Conservation (phyloP, 1,140 invertebrate species). For the Ylistrum balloti region DNA sequence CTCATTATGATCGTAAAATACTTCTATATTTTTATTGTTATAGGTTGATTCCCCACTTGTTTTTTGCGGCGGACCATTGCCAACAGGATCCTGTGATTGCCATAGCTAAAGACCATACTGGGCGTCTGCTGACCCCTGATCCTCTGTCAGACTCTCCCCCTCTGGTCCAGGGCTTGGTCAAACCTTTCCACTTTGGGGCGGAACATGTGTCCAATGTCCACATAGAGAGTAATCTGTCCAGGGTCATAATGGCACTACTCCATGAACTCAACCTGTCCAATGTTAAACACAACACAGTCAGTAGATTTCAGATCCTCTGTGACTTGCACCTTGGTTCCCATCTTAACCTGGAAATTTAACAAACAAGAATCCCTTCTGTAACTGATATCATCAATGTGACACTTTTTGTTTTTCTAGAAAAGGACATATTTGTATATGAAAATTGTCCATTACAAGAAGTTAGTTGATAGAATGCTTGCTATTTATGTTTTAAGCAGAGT, state of each 20-base stretch:
- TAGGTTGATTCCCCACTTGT: slow-evolving; percentile 81
- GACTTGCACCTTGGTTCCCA: too few relatives aligned
- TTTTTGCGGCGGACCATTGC: slow-evolving; percentile 80
- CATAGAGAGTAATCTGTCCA: slow-evolving; percentile 83
- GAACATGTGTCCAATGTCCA: slow-evolving; percentile 65
- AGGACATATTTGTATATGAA: too few relatives aligned
- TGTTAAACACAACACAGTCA: slow-evolving; percentile 87
- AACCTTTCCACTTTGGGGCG: slow-evolving; percentile 82
- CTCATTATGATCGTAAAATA: background rate
- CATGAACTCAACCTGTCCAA: slow-evolving; percentile 84
- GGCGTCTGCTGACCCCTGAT: slow-evolving; percentile 77
- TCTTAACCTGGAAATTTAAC: too few relatives aligned
- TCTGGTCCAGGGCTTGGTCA: slow-evolving; percentile 79
- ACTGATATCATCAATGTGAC: too few relatives aligned
- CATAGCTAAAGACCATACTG: slow-evolving; percentile 76
- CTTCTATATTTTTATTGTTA: slow-evolving; percentile 56
- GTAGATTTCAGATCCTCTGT: slow-evolving; percentile 71
- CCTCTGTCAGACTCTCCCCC: slow-evolving; percentile 74
- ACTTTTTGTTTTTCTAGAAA: too few relatives aligned
- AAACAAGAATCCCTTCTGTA: too few relatives aligned
- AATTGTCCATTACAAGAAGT: too few relatives aligned
- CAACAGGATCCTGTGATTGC: slow-evolving; percentile 81
- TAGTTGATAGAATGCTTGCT: too few relatives aligned
- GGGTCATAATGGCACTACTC: slow-evolving; percentile 83
- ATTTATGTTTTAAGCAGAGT: too few relatives aligned